phyloP scores from a whole-genome alignment of 1,140 invertebrate genomes.

The Araneus ventricosus region DNA sequence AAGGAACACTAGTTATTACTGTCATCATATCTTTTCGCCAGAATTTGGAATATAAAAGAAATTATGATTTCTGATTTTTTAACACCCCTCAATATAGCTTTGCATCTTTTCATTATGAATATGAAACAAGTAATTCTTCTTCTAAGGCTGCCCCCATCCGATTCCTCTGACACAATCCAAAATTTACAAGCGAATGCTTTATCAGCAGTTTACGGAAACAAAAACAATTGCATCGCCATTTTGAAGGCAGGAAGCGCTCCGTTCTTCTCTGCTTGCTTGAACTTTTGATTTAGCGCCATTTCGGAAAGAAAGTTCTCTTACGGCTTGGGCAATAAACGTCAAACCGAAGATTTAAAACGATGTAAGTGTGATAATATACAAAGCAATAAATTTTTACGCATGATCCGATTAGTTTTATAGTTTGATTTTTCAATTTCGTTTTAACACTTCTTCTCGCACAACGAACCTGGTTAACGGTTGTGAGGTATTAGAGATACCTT shows the following conservation, averaged over 20 bases:
- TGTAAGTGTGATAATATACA: background rate
- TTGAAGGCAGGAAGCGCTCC: background rate
- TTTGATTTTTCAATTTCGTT: no score
- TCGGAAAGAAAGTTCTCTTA: background rate
- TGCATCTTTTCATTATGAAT: background rate
- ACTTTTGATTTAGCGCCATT: background rate
- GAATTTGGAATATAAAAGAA: no score
- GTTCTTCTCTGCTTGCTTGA: background rate
- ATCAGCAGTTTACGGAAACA: background rate
- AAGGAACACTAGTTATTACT: no score
- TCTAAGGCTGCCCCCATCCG: background rate
- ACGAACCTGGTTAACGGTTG: no score
- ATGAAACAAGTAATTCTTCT: background rate
- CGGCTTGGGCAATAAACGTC: background rate
- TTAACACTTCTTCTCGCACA: no score
- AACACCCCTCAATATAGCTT: no score
- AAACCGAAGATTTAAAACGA: background rate
- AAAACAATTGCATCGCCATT: background rate
- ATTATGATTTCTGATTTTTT: no score
- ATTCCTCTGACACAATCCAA: background rate
- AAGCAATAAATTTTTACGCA: no score
- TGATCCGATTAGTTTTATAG: no score
- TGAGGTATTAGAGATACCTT: no score
- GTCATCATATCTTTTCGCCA: no score
- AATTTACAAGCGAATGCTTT: background rate